Evolutionary conservation across 1,140 invertebrate genomes (phyloP), one percentile per base, ranked within the genome.

Genomic region (Drosophila trapezifrons): DNA sequence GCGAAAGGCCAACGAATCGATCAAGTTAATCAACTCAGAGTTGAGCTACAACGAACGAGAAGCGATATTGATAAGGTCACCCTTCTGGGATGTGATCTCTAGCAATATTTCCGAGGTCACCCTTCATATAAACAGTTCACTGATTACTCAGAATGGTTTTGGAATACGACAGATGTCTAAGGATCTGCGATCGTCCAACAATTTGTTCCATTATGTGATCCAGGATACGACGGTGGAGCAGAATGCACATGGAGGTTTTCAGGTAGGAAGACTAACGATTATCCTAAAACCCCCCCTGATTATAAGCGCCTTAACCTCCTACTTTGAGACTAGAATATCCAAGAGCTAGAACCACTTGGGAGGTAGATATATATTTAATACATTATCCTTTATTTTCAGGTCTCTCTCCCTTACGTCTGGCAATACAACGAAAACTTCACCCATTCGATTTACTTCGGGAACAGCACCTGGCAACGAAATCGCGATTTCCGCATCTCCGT

Each of bases 381-480:
- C 2, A 9, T n/a, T 12, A 3, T 15, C 0, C 17, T 7, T 40
- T 17, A 2, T 0, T 95, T 99, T 64, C 95, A 97, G 75, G 93
- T 99, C 2, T 93, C 94, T 1, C 91, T 99, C 13, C 98, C 98
- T 0, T 98, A 98, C 86, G 97, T 98, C 10, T 98, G 97, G 97
- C 95, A 98, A 78, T 98, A 98, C 79, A 96, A 98, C 86, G 97
- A 98, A 92, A 98, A 98, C 90, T 97, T 97, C 76, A 98, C 97
- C 0, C 98, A 99, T 92, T 96, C 96, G 0, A 93, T 99, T 22
- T 96, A 95, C 80, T 95, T 98, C 76, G 94, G 95, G 54, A 97
- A 99, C 78, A 97, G 97, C 74, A 96, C 96, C 0, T 97, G 98
- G 94, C 93, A 94, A 29, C 94, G 95, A 67, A 99, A 99, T 91